Base-by-base conservation (phyloP, 2,888 invertebrate species). In the Eutolmus rufibarbis region DNA sequence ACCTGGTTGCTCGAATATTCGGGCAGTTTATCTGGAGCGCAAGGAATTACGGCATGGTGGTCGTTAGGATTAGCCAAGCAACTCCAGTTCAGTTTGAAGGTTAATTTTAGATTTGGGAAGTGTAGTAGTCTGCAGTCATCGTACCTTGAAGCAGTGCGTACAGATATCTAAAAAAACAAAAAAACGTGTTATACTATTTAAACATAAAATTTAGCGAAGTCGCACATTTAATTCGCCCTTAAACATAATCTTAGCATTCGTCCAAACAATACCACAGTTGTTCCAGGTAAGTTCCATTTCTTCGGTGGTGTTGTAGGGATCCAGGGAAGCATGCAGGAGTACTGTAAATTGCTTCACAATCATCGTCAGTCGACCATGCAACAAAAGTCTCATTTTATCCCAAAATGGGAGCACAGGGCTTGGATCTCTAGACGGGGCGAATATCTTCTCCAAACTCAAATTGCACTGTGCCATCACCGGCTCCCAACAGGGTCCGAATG, bases 401-500 rank as follows among this genome's bases (percentile, higher is more conserved):
- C 99, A 99, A 94, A 98, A 99, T 0, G 99, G 96, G 77, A 99
- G 93, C 0, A 98, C 97, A 0, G 96, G 97, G 86, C 98, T 98
- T 0, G 99, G 99, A 93, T 99, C 99, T 87, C 96, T 94, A 0
- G 98, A 98, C 0, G 97, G 96, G 0, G 97, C 95, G 4, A 96
- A 94, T 19, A 97, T 97, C 92, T 97, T 97, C 91, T 98, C 98
- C 92, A 98, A 97, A 89, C 96, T 96, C 93, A 93, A 88, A 91
- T 93, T 93, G 86, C 92, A 93, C 86, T 93, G 93, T 12, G 93
- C 93, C 92, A 93, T 93, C 0, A 93, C 98, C 0, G 99, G 99
- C 91, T 99, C 99, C 99, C 99, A 99, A 92, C 99, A 99, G 0
- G 99, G 98, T 0, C 99, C 99, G 91, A 99, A 99, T 0, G 99